Percentiles rank a stretch among this genome's conserved stretches.
phyloP scores from a whole-genome alignment of 2,888 invertebrate genomes.

The Argynnis bischoffii region DNA sequence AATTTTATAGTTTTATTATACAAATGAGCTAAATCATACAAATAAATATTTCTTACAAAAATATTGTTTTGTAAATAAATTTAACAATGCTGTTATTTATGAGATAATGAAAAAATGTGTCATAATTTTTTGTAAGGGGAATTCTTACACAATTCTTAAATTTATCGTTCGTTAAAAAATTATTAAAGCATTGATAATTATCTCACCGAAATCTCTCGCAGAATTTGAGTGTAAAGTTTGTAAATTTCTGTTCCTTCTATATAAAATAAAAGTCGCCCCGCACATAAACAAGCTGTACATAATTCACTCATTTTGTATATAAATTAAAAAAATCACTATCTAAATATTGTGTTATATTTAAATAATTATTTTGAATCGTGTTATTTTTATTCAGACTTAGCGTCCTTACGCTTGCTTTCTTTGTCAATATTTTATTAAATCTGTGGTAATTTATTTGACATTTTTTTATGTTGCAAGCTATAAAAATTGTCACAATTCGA shows the following conservation, averaged over 20 bases:
- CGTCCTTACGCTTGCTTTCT: conserved; percentile 1
- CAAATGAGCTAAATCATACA: too few relatives aligned
- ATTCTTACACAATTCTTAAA: too few relatives aligned
- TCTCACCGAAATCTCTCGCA: conserved; percentile 68
- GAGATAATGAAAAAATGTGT: too few relatives aligned
- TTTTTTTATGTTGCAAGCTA: too few relatives aligned
- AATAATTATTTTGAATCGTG: neutral
- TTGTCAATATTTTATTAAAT: neutral
- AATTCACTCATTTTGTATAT: conserved; percentile 62
- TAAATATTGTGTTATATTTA: conserved; percentile 13
- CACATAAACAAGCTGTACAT: conserved; percentile 62
- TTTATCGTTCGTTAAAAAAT: neutral
- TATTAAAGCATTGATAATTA: neutral
- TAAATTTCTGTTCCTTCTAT: conserved; percentile 58
- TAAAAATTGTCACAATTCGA: too few relatives aligned
- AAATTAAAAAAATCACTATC: neutral
- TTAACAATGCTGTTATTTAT: too few relatives aligned
- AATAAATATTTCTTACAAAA: too few relatives aligned
- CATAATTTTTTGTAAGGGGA: too few relatives aligned
- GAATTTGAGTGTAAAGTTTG: conserved; percentile 60
- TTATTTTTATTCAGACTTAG: conserved; percentile 1
- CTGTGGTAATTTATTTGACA: too few relatives aligned
- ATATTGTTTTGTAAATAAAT: too few relatives aligned
- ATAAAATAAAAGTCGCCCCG: conserved; percentile 57
- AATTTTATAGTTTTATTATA: too few relatives aligned